Evolutionary conservation across 2,797 vertebrate genomes (phyloP).

Genomic region (Parambassis ranga): DNA sequence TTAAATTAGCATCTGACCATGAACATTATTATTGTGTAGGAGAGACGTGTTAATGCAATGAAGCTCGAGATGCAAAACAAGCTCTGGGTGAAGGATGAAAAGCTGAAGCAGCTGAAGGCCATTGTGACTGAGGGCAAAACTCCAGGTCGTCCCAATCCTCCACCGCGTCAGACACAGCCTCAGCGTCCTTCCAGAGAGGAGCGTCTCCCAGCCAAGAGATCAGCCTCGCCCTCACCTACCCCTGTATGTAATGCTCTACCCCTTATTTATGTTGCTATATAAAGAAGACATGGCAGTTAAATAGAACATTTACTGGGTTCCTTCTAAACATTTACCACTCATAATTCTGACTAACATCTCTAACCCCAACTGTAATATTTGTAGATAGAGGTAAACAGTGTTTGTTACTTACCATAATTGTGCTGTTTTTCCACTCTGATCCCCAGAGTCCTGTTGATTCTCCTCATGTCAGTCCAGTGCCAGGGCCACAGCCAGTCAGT

Average conservation of each 20-base stretch:
- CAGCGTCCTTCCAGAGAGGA: too few species aligned
- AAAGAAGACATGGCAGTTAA: neutral
- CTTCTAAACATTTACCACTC: too few species aligned
- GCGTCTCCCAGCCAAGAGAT: too few species aligned
- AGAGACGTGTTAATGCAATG: conserved; percentile 91
- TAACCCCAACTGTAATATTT: neutral
- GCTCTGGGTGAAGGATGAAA: conserved; percentile 98
- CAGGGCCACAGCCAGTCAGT: conserved; percentile 29
- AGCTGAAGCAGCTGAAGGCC: conserved; percentile 96
- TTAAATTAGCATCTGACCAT: neutral
- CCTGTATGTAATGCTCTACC: conserved; percentile 79
- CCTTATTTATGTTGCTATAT: neutral
- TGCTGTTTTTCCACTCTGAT: conserved; percentile 30
- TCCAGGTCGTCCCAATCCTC: conserved; percentile 55
- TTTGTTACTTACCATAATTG: too few species aligned
- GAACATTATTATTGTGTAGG: conserved; percentile 63
- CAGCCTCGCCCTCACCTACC: conserved; percentile 69
- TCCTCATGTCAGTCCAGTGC: conserved; percentile 63
- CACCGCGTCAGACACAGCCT: conserved; percentile 73
- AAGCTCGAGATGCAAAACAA: conserved; percentile 98
- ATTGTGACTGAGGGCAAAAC: conserved; percentile 89
- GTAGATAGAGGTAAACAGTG: too few species aligned
- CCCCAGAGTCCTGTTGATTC: conserved; percentile 55
- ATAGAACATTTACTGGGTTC: neutral
- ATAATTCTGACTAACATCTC: neutral